These are phyloP conservation scores for Drosophila neotestacea DNA, from an alignment of 2,888 invertebrate species.

Conservation along the genomic window DNA sequence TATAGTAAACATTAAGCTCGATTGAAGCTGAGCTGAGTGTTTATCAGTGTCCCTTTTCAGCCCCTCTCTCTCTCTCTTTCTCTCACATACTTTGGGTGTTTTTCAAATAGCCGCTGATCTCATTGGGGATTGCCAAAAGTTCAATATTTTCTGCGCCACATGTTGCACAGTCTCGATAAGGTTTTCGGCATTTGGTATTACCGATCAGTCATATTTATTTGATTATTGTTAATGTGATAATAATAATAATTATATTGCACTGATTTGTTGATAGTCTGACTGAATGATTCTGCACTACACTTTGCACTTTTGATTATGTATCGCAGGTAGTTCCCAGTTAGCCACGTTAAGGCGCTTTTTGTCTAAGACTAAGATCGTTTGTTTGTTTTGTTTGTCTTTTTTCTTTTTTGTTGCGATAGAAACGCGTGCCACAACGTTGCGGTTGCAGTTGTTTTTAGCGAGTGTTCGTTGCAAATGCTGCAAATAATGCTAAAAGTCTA, in stretches of 20 bases:
- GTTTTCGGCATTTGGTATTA: not conserved
- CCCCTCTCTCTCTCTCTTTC: not conserved
- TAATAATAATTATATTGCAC: constrained; percentile 42
- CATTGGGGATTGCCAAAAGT: constrained; percentile 33
- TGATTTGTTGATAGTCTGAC: constrained; percentile 25
- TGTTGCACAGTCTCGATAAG: constrained; percentile 41
- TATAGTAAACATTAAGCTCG: not conserved
- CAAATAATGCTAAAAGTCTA: constrained; percentile 84
- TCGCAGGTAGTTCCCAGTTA: constrained; percentile 6
- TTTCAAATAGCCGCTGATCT: constrained; percentile 54
- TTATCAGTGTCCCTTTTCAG: not conserved
- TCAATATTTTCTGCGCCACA: constrained; percentile 55
- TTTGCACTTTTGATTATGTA: constrained; percentile 28
- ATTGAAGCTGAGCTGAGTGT: not conserved
- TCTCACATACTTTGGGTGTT: constrained; percentile 38
- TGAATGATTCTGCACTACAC: constrained; percentile 11
- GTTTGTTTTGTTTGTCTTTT: constrained; percentile 22
- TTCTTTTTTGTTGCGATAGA: constrained; percentile 68
- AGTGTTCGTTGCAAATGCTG: constrained; percentile 85
- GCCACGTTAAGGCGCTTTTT: constrained; percentile 20
- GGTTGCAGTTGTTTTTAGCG: constrained; percentile 85
- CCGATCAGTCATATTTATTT: constrained; percentile 20
- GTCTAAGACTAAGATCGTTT: constrained; percentile 37
- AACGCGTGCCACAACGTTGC: constrained; percentile 85
- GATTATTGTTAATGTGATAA: constrained; percentile 1